These are phyloP conservation scores for Trichopria drosophilae DNA, from an alignment of 2,888 invertebrate genomes.

Conservation along the genomic window DNA sequence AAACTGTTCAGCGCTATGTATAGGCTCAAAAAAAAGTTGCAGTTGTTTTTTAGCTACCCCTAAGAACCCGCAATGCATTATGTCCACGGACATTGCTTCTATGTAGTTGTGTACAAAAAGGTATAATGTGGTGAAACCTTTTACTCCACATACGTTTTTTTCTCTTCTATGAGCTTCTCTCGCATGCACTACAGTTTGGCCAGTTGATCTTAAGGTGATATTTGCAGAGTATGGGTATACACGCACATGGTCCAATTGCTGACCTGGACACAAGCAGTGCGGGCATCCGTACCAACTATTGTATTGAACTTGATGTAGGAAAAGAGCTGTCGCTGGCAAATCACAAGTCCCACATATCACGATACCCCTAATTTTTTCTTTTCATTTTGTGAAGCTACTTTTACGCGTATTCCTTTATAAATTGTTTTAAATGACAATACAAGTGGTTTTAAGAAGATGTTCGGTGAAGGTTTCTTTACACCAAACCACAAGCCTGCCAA, in stretches of 20 bases:
- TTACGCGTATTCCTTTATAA: not conserved
- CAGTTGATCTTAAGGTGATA: conserved; percentile 6
- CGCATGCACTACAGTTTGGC: not conserved
- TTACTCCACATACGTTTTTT: not conserved
- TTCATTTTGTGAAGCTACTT: not conserved
- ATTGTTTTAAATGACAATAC: conserved; percentile 1
- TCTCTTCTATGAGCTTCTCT: not conserved
- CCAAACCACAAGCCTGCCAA: conserved; percentile 10
- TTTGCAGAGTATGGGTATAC: conserved; percentile 7
- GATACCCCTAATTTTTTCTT: not conserved
- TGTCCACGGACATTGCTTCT: conserved; percentile 1
- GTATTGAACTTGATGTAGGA: conserved; percentile 5
- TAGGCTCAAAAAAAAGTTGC: not conserved
- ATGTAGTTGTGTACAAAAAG: not conserved
- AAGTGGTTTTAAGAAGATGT: conserved; percentile 7
- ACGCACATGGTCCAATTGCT: not conserved
- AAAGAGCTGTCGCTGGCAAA: conserved; percentile 10
- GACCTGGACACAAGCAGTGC: not conserved
- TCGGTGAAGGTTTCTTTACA: not conserved
- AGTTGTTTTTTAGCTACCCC: conserved; percentile 7
- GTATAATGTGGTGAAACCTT: conserved; percentile 1
- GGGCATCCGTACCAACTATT: conserved; percentile 6
- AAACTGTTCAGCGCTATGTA: too few species aligned
- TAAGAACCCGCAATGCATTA: conserved; percentile 13
- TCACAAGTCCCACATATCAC: conserved; percentile 10